Evolutionary conservation across 2,888 invertebrate species (phyloP), one percentile per base, ranked within the genome.

Genomic region (Adelognathus sp.): DNA sequence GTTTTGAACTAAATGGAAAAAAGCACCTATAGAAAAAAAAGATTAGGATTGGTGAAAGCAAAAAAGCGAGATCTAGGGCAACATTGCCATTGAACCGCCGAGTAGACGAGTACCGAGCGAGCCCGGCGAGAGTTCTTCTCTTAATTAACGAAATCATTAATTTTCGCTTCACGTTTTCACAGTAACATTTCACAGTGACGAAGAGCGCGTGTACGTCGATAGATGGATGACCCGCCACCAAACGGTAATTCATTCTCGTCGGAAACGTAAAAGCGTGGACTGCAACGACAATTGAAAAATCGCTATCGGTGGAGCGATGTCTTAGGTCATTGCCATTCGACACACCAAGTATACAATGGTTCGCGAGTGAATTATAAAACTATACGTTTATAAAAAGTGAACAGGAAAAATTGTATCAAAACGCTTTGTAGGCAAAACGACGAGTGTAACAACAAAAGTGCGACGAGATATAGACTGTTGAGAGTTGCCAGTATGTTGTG

Each of bases 401-500:
- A 66, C 39, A 46, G 21, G 60, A 39, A 46, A 14, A 41, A 29
- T 27, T 21, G 24, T 50, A 31, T 61, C 21, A 64, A 33, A 39
- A 52, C 2, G 2, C 41, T 29, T 7, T n/a, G 31, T 27, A 56
- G 7, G 6, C 5, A 31, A 18, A 7, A 56, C 1, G 18, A 63
- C 24, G 11, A 46, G n/a, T n/a, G n/a, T n/a, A 11, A 52, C 50
- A 63, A 18, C 1, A 24, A 46, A 44, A 78, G 76, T 76, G 76
- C 66, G 46, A 54, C 60, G n/a, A 44, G 14, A 72, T n/a, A n/a
- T 36, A 39, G 29, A 70, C 36, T 64, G 52, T 52, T 24, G 64
- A 82, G 71, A 83, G 76, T 84, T 58, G 81, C 84, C 87, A 88
- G 83, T 82, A 89, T 89, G 89, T 85, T 86, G 89, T 87, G 88